phyloP scores from a whole-genome alignment of 2,797 vertebrate species.

The Coranthus polyacanthus region DNA sequence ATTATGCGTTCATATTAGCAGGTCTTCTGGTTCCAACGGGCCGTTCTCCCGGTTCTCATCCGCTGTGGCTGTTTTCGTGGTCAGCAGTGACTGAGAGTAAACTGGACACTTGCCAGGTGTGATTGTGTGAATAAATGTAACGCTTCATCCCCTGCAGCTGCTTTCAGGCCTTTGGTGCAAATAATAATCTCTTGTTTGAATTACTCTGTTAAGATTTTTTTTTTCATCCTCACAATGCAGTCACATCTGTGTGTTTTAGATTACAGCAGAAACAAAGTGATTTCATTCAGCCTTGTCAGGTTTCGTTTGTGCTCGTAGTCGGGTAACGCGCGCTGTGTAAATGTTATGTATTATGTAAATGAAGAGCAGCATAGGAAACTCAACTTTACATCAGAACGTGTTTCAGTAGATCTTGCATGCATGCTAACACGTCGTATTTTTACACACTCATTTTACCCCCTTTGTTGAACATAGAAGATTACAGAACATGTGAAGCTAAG shows the following conservation, averaged over 20 bases:
- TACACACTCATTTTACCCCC: background rate
- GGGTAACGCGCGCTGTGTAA: no score
- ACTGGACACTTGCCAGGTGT: constrained; percentile 15
- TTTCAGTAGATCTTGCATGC: background rate
- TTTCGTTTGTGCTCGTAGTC: constrained; percentile 12
- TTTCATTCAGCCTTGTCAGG: constrained; percentile 1
- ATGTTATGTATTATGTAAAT: no score
- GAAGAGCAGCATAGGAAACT: no score
- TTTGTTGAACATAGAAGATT: background rate
- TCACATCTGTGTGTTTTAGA: constrained; percentile 4
- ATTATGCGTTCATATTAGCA: no score
- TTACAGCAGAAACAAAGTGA: background rate
- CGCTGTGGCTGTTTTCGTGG: background rate
- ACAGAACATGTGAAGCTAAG: background rate
- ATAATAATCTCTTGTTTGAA: constrained; percentile 7
- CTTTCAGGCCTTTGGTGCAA: constrained; percentile 13
- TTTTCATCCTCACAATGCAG: constrained; percentile 13
- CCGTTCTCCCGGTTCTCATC: background rate
- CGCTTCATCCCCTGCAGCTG: constrained; percentile 21
- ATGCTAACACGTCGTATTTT: background rate
- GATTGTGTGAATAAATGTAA: constrained; percentile 25
- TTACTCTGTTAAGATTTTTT: constrained; percentile 8
- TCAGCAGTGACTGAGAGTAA: background rate
- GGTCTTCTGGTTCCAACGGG: no score
- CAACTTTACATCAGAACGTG: background rate